phyloP scores from a whole-genome alignment of 2,797 vertebrate genomes.

The Pipistrellus nathusii region DNA sequence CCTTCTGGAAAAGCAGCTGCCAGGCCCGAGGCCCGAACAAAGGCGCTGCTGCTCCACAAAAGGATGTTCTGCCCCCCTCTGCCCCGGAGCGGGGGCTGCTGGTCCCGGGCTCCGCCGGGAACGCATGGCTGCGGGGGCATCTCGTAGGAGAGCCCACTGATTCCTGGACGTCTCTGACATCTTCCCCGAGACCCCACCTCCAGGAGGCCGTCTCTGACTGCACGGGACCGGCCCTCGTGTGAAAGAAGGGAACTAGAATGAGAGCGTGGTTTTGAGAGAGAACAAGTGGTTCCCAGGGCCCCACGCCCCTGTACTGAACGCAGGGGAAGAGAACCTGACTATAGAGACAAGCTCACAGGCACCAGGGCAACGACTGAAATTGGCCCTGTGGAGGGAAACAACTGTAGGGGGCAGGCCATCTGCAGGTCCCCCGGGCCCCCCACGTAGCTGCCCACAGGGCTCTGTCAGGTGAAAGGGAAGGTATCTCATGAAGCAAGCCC shows the following conservation, averaged over 20 bases:
- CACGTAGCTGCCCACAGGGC: background rate
- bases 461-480: background rate
- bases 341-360: too few species aligned
- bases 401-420: background rate
- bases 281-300: rapidly evolving
- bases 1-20: constrained; percentile 55
- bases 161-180: background rate
- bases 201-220: constrained; percentile 42
- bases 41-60: constrained; percentile 27
- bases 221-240: background rate
- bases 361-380: rapidly evolving
- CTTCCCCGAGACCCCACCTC: background rate
- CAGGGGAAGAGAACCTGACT: background rate
- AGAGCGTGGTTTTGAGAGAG: background rate
- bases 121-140: background rate
- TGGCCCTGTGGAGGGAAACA: too few species aligned
- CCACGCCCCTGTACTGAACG: rapidly evolving
- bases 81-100: background rate
- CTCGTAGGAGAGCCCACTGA: background rate
- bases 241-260: background rate
- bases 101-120: background rate
- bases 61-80: background rate
- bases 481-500: background rate
- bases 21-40: background rate
- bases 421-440: background rate